A percentile compares a stretch with the other conserved stretches of the same genome.
Evolutionary conservation across 2,797 vertebrate species (phyloP).

Genomic region (Hippocampus kuda): DNA sequence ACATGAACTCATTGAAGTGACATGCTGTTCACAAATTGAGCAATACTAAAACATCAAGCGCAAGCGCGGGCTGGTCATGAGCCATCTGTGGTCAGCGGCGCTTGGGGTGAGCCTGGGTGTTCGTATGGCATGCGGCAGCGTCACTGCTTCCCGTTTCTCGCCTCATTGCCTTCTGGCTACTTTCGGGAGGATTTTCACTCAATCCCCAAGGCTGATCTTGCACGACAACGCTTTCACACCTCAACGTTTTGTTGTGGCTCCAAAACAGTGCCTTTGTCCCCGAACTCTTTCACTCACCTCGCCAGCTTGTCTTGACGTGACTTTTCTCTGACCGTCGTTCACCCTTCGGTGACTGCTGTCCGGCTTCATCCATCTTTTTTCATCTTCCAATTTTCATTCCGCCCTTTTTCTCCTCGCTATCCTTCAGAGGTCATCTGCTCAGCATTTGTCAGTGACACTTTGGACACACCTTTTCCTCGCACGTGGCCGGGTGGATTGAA

Average conservation of each 20-base stretch:
- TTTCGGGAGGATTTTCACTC: constrained; percentile 12
- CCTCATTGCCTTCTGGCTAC: not conserved
- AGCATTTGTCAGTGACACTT: constrained; percentile 44
- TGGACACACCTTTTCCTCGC: constrained; percentile 26
- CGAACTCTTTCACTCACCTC: constrained; percentile 20
- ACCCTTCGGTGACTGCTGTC: constrained; percentile 16
- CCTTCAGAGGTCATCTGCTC: constrained; percentile 26
- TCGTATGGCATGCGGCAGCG: constrained; percentile 22
- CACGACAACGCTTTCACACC: constrained; percentile 18
- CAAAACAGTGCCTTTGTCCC: constrained; percentile 5
- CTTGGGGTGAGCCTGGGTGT: constrained; percentile 11
- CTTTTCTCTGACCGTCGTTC: constrained; percentile 31
- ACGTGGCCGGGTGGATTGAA: constrained; percentile 33
- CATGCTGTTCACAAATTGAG: not conserved
- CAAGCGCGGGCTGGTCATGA: not conserved
- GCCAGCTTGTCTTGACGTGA: constrained; percentile 38
- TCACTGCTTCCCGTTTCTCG: constrained; percentile 19
- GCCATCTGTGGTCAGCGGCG: not conserved
- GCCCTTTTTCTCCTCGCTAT: constrained; percentile 28
- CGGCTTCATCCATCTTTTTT: constrained; percentile 38
- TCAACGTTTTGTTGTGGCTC: constrained; percentile 9
- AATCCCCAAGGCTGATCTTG: constrained; percentile 21
- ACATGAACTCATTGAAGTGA: not conserved
- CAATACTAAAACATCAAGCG: not conserved
- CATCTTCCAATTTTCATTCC: constrained; percentile 38